Conservation (phyloP, 2,797 vertebrate genomes). For the Pteropus rufus region DNA sequence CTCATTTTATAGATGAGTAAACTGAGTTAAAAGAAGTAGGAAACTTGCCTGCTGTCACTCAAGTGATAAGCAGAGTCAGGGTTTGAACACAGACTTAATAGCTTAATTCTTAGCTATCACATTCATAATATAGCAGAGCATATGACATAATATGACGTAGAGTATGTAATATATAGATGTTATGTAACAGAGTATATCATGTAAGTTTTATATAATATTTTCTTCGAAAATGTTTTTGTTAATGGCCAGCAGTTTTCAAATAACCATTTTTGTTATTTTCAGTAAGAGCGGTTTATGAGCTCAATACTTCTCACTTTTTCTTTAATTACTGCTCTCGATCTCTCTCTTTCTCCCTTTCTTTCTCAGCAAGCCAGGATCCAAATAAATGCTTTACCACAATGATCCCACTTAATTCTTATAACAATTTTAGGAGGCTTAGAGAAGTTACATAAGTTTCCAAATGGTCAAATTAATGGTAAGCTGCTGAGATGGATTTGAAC, state of each 20-base stretch:
- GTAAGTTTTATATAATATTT: too few species aligned
- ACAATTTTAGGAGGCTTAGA: not conserved
- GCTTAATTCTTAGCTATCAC: too few species aligned
- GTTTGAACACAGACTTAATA: not conserved
- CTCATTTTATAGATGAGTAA: not conserved
- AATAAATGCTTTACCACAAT: not conserved
- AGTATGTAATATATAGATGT: too few species aligned
- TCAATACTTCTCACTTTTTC: not conserved
- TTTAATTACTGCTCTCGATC: not conserved
- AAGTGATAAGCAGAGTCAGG: not conserved
- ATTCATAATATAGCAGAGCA: not conserved
- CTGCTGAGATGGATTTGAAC: not conserved
- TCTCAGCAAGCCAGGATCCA: not conserved
- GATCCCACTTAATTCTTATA: not conserved
- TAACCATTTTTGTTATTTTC: not conserved
- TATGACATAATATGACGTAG: too few species aligned
- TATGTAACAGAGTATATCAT: too few species aligned
- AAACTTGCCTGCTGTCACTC: not conserved
- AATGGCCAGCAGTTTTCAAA: not conserved
- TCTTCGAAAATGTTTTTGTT: not conserved
- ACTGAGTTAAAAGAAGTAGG: not conserved
- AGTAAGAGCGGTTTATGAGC: not conserved
- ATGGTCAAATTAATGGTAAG: not conserved
- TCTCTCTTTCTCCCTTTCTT: not conserved
- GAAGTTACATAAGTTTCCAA: not conserved